Evolutionary conservation across 2,888 invertebrate species (phyloP).

Genomic region (Cynaeus angustus): DNA sequence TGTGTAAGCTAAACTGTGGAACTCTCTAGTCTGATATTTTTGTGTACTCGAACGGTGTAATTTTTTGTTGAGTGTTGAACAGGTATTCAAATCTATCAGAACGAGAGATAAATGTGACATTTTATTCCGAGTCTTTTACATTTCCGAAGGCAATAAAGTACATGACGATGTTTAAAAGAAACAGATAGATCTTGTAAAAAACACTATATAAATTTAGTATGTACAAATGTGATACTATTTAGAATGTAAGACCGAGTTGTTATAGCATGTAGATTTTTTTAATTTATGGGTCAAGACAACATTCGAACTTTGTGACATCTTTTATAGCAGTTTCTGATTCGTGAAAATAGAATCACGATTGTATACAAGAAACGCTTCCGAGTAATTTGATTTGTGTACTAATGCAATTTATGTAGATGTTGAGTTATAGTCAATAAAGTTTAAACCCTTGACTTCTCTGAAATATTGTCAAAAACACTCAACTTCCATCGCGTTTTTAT

Average conservation of each 20-base stretch:
- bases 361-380: constrained; percentile 36
- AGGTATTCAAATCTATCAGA: constrained; percentile 13
- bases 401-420: constrained; percentile 36
- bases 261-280: constrained; percentile 39
- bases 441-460: constrained; percentile 25
- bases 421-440: constrained; percentile 44
- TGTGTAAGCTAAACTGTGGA: constrained; percentile 1
- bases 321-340: constrained; percentile 28
- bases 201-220: constrained; percentile 43
- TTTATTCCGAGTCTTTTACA: background rate
- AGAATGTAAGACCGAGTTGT: constrained; percentile 36
- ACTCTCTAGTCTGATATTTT: constrained; percentile 4
- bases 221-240: constrained; percentile 49
- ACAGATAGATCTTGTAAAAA: constrained; percentile 29
- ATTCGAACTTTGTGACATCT: constrained; percentile 19
- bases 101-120: background rate
- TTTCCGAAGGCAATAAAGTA: constrained; percentile 35
- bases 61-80: background rate
- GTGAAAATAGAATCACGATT: constrained; percentile 23
- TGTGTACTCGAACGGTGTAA: constrained; percentile 3
- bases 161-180: constrained; percentile 9
- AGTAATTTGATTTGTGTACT: constrained; percentile 34
- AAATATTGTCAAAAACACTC: constrained; percentile 19
- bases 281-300: constrained; percentile 25
- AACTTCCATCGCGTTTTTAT: constrained; percentile 20